Evolutionary conservation across 2,888 invertebrate genomes (phyloP), one percentile per base, ranked within the genome.

Genomic region (Plagiodera versicolora): DNA sequence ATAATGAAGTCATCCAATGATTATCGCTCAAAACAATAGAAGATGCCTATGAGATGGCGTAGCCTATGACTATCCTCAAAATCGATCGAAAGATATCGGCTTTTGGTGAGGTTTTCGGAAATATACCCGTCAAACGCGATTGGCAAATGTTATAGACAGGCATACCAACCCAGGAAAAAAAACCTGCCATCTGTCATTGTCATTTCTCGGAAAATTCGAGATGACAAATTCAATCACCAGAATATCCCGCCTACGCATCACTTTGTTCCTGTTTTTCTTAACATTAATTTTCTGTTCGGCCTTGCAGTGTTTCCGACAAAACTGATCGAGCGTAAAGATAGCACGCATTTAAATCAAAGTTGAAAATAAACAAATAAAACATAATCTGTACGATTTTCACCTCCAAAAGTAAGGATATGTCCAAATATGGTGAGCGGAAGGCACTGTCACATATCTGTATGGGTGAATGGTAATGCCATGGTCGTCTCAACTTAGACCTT

Each of bases 361-460:
- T 39, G 17, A 45, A 56, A 60, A 63, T 60, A 56, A 63, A 54
- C 47, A 39, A 50, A 56, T 62, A 58, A 58, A 47, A 56, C 48
- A 49, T 45, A 32, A 47, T 53, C 52, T 20, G 35, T 51, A 60
- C 18, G 65, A 56, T 63, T 65, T 59, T 65, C 63, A 63, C 65
- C 65, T 65, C 65, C 65, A 65, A 65, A 65, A 56, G 65, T 65
- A 63, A 65, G 65, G 65, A 63, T 61, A 47, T 52, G 53, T 50
- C 63, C 61, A 59, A 53, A 65, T 65, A 63, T 54, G 65, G 65
- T 39, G 59, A 50, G 44, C 60, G 63, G 63, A 65, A 65, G 65
- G 65, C 48, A 5, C 6, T 63, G 55, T 59, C 61, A 52, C 53
- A 56, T 60, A 47, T 60, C 60, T 59, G 45, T 63, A 60, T 56